These are phyloP conservation scores for Corapipo altera DNA, from an alignment of 2,113 vertebrate genomes.

Conservation along the genomic window DNA sequence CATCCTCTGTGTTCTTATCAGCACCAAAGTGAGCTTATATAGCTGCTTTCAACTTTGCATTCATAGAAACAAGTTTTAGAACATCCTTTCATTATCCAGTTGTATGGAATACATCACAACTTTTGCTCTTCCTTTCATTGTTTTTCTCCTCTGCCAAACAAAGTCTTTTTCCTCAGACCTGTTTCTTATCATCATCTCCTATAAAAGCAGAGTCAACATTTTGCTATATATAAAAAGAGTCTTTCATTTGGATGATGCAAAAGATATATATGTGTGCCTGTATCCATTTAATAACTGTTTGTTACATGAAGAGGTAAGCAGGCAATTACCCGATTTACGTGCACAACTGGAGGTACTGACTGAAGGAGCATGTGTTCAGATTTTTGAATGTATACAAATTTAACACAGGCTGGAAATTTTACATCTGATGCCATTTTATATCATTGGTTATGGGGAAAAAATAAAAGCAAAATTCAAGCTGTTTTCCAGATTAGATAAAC, in stretches of 20 bases:
- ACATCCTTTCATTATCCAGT: not conserved
- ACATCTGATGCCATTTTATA: not conserved
- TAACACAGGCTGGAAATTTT: not conserved
- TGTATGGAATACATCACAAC: not conserved
- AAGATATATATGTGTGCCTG: rapidly evolving
- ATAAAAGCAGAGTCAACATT: not conserved
- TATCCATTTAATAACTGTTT: not conserved
- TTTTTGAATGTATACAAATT: not conserved
- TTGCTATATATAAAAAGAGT: not conserved
- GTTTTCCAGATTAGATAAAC: conserved; percentile 10
- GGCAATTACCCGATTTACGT: not conserved
- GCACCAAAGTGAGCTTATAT: not conserved
- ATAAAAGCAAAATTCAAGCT: not conserved
- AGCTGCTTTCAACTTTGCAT: not conserved
- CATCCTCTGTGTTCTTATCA: not conserved
- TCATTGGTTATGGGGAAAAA: not conserved
- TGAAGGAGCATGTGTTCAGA: not conserved
- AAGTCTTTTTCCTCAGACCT: not conserved
- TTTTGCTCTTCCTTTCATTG: not conserved
- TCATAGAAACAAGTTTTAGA: not conserved
- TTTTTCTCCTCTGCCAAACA: not conserved
- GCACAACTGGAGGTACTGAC: not conserved
- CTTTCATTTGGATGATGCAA: not conserved
- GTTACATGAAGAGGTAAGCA: not conserved
- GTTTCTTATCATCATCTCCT: not conserved